Percentiles rank a stretch among this genome's conserved stretches.
Evolutionary conservation across 1,140 invertebrate species (phyloP).

Genomic region (Pogonus chalceus): DNA sequence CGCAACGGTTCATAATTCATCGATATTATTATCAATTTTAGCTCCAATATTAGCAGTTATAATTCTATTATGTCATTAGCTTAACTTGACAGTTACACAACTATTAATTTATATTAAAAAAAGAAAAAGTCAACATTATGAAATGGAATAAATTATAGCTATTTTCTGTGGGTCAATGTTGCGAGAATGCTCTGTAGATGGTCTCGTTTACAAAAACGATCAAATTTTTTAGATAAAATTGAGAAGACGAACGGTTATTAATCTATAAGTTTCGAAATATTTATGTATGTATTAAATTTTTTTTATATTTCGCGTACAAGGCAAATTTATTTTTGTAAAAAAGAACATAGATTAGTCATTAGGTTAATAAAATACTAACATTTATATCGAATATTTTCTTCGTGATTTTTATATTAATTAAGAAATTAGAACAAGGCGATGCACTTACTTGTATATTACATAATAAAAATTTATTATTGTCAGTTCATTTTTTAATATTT

Average conservation of each 20-base stretch:
- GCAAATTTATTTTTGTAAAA: constrained; percentile 1
- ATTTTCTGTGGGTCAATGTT: constrained; percentile 1
- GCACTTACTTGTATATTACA: no score
- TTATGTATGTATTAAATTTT: not conserved
- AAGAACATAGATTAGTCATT: not conserved
- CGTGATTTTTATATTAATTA: no score
- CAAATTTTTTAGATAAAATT: not conserved
- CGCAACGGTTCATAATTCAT: constrained; percentile 21
- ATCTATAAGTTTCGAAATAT: not conserved
- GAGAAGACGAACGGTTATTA: not conserved
- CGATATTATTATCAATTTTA: constrained; percentile 31
- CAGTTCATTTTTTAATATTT: no score
- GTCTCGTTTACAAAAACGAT: not conserved
- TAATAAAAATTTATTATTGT: no score
- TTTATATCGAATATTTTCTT: no score
- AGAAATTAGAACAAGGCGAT: no score
- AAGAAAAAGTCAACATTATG: constrained; percentile 2
- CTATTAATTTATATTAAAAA: not conserved
- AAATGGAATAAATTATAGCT: not conserved
- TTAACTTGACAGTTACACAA: not conserved
- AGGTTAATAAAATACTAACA: not conserved
- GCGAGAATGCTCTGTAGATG: not conserved
- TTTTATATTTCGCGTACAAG: not conserved
- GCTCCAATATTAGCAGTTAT: not conserved
- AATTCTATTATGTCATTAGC: not conserved